Conservation (phyloP, 2,888 invertebrate genomes). For the Drosophila silvestris region DNA sequence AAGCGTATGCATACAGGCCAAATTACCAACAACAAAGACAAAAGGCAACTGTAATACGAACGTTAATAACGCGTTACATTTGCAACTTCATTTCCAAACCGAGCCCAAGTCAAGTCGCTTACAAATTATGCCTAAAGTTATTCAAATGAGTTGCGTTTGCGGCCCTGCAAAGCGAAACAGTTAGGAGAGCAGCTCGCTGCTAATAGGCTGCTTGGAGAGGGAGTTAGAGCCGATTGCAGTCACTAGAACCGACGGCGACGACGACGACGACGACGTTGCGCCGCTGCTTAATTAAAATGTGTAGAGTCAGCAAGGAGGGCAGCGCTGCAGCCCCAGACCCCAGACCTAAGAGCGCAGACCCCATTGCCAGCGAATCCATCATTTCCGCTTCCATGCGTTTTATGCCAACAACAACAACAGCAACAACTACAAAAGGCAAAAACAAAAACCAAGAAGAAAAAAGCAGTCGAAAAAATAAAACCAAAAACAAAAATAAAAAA, state of each 20-base stretch:
- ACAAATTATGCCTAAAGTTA: conserved; percentile 80
- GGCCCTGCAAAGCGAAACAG: conserved; percentile 50
- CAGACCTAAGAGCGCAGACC: conserved; percentile 10
- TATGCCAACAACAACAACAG: conserved; percentile 41
- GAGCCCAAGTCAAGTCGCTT: conserved; percentile 58
- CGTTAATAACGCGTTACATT: conserved; percentile 83
- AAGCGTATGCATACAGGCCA: conserved; percentile 11
- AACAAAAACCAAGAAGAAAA: conserved; percentile 15
- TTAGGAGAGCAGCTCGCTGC: conserved; percentile 37
- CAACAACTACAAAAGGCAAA: conserved; percentile 24
- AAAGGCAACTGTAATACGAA: conserved; percentile 72
- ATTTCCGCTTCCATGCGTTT: conserved; percentile 85
- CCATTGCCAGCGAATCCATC: conserved; percentile 83
- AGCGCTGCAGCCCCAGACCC: conserved; percentile 37
- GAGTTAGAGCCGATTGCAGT: conserved; percentile 58
- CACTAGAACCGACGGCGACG: conserved; percentile 66
- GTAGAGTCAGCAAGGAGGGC: conserved; percentile 65
- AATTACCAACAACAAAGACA: conserved; percentile 36
- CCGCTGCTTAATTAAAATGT: conserved; percentile 81
- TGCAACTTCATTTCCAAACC: conserved; percentile 72
- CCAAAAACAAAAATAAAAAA: conserved; percentile 21
- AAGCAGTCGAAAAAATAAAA: conserved; percentile 21
- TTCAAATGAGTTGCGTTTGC: conserved; percentile 77
- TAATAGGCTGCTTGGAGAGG: neutral
- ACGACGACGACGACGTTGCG: conserved; percentile 19